Conservation (phyloP, 2,797 vertebrate species). For the Oreochromis grahami region DNA sequence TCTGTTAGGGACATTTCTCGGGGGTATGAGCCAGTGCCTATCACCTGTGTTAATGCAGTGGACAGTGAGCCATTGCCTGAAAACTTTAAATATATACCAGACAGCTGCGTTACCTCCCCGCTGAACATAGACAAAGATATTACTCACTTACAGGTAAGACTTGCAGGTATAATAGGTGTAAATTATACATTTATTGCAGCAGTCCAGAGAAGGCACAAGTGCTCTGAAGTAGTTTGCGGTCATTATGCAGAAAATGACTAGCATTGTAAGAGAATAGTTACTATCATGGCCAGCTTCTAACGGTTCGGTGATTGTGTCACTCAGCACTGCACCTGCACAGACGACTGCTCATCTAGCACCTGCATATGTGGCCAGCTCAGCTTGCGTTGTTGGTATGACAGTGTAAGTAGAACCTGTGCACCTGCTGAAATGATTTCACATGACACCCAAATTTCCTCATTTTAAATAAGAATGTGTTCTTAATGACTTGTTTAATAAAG, state of each 20-base stretch:
- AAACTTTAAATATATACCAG: constrained; percentile 92
- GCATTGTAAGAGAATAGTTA: not conserved
- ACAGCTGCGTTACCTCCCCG: constrained; percentile 92
- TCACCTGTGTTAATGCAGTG: constrained; percentile 88
- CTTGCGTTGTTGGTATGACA: constrained; percentile 93
- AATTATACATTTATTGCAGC: not conserved
- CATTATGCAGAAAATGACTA: not conserved
- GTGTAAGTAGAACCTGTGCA: constrained; percentile 71
- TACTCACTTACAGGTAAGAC: constrained; percentile 89
- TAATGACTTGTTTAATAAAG: not conserved
- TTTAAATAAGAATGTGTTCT: not conserved
- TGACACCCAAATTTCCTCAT: not conserved
- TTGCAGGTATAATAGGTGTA: not conserved
- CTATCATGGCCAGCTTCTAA: not conserved
- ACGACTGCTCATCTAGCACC: constrained; percentile 92
- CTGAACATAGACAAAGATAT: constrained; percentile 95
- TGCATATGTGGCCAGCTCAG: constrained; percentile 97
- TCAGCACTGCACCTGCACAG: constrained; percentile 93
- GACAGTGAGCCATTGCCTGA: constrained; percentile 86
- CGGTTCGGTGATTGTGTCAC: not conserved
- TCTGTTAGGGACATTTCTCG: constrained; percentile 87
- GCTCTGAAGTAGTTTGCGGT: not conserved
- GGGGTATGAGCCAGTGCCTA: constrained; percentile 88
- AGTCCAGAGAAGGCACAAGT: not conserved
- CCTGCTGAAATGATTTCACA: not conserved